phyloP scores from a whole-genome alignment of 1,140 invertebrate genomes.

The Sminthurides bifidus region DNA sequence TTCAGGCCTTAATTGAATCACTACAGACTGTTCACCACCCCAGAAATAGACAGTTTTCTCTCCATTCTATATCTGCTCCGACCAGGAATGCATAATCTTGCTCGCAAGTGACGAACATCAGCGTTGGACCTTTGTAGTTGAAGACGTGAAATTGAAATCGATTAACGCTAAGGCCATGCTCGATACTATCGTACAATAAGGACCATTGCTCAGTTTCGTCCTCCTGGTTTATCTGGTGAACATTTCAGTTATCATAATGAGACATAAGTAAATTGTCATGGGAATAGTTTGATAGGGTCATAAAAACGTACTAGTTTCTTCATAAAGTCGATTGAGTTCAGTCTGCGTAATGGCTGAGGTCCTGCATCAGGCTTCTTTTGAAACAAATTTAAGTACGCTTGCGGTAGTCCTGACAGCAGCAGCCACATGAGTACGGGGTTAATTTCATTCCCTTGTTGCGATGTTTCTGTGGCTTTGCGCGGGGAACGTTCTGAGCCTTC shows the following conservation, averaged over 20 bases:
- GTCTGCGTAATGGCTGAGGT: slow-evolving; percentile 35
- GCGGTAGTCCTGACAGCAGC: slow-evolving; percentile 56
- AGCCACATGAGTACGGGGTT: slow-evolving; percentile 48
- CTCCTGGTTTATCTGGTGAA: slow-evolving; percentile 7
- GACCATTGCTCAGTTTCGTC: slow-evolving; percentile 46
- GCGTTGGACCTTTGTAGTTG: slow-evolving; percentile 67
- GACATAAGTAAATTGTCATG: too few species aligned
- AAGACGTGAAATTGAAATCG: slow-evolving; percentile 76
- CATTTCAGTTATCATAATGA: too few species aligned
- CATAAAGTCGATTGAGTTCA: too few species aligned
- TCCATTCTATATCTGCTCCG: slow-evolving; percentile 67
- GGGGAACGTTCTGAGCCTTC: too few species aligned
- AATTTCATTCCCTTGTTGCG: slow-evolving; percentile 1
- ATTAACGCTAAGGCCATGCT: slow-evolving; percentile 73
- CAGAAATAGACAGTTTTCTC: slow-evolving; percentile 71
- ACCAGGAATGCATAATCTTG: slow-evolving; percentile 61
- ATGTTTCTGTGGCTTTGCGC: too few species aligned
- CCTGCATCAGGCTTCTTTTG: slow-evolving; percentile 49
- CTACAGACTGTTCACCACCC: slow-evolving; percentile 60
- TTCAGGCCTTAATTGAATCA: slow-evolving; percentile 66
- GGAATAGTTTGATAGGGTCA: too few species aligned
- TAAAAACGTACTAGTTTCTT: too few species aligned
- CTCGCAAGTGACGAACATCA: slow-evolving; percentile 58
- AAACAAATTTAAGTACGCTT: slow-evolving; percentile 34
- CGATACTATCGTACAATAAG: slow-evolving; percentile 64